Conservation (phyloP, 1,140 invertebrate genomes). For the Cydia fagiglandana region DNA sequence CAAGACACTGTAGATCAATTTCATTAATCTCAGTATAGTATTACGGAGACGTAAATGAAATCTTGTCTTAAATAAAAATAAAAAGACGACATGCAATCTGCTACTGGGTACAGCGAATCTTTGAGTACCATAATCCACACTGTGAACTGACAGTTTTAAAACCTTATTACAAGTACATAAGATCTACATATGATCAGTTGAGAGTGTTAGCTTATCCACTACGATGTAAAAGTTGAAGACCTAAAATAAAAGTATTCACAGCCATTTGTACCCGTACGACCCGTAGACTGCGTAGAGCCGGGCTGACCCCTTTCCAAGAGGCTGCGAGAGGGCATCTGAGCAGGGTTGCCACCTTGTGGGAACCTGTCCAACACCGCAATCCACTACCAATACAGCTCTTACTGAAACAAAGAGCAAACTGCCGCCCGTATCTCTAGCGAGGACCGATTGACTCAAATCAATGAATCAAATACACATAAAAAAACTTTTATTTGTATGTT, state of each 20-base stretch:
- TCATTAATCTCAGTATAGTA: too few relatives aligned
- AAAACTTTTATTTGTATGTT: background rate
- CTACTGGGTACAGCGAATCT: background rate
- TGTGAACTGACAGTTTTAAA: too few relatives aligned
- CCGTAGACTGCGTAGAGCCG: constrained; percentile 10
- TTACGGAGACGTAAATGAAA: background rate
- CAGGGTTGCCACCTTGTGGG: background rate
- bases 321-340: background rate
- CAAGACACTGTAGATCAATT: too few relatives aligned
- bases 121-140: too few relatives aligned
- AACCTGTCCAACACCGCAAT: too few relatives aligned
- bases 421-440: too few relatives aligned
- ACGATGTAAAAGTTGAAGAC: background rate
- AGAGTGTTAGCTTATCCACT: background rate
- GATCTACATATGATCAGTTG: too few relatives aligned
- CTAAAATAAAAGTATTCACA: background rate
- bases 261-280: constrained; percentile 11
- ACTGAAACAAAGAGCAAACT: too few relatives aligned
- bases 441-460: too few relatives aligned
- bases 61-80: background rate
- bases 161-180: too few relatives aligned
- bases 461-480: too few relatives aligned
- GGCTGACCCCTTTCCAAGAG: background rate
- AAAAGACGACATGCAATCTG: background rate
- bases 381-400: too few relatives aligned